Conservation (phyloP, 2,797 vertebrate genomes). For the Anableps anableps region DNA sequence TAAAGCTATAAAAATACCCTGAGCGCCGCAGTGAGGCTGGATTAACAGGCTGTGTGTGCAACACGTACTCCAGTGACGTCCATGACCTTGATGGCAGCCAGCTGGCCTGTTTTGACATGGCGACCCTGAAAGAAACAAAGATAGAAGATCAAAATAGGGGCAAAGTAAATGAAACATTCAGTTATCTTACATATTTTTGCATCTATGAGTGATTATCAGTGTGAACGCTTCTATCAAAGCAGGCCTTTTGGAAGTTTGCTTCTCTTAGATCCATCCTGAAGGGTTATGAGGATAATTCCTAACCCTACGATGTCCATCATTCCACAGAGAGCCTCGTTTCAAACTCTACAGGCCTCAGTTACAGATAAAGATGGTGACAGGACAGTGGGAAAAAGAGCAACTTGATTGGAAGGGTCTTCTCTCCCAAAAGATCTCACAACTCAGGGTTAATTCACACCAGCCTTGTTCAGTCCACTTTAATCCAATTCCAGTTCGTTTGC, state of each 20-base stretch:
- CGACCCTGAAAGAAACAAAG: constrained; percentile 85
- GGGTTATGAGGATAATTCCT: not conserved
- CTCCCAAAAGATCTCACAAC: too few species aligned
- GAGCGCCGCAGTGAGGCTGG: not conserved
- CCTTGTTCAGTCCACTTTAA: too few species aligned
- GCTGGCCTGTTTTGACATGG: constrained; percentile 98
- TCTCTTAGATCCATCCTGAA: not conserved
- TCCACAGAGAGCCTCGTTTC: not conserved
- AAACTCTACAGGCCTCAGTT: not conserved
- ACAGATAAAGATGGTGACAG: not conserved
- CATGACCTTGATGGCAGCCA: constrained; percentile 99
- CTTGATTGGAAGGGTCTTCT: not conserved
- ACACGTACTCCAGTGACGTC: constrained; percentile 94
- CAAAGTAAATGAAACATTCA: not conserved
- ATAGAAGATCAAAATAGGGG: not conserved
- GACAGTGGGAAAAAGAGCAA: not conserved
- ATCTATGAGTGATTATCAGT: not conserved
- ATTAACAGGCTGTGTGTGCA: constrained; percentile 2
- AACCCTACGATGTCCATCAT: not conserved
- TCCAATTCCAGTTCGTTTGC: too few species aligned
- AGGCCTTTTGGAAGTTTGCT: not conserved
- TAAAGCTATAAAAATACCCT: not conserved
- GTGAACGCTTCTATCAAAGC: not conserved
- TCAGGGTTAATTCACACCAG: too few species aligned
- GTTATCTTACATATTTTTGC: not conserved